These are phyloP conservation scores for Poecilia picta DNA, from an alignment of 2,797 vertebrate species.

Conservation along the genomic window DNA sequence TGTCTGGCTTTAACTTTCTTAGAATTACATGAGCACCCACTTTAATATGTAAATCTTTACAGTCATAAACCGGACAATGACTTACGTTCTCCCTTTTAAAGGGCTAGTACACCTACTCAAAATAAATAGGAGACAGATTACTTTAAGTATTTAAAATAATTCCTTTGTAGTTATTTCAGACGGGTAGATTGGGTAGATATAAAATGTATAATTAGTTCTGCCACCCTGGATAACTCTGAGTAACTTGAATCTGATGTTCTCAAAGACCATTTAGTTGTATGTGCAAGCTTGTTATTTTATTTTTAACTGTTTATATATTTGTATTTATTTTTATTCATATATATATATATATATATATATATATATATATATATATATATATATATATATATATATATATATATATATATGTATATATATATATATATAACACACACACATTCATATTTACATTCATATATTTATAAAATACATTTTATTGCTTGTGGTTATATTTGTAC, in stretches of 20 bases:
- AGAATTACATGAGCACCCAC: not conserved
- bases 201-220: not conserved
- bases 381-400: no score
- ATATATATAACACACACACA: no score
- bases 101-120: not conserved
- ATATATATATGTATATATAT: no score
- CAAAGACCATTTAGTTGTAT: no score
- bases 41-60: not conserved
- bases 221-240: not conserved
- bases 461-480: no score
- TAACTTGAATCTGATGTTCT: not conserved
- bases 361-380: no score
- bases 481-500: no score
- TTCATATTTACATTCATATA: no score
- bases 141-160: not conserved
- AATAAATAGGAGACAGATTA: not conserved
- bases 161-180: not conserved
- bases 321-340: no score
- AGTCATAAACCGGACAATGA: not conserved
- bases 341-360: no score
- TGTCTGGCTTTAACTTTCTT: not conserved
- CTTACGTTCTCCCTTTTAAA: not conserved
- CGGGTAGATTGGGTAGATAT: not conserved
- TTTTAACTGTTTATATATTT: no score
- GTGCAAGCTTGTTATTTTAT: no score